A percentile compares a stretch with the other conserved stretches of the same genome.
Evolutionary conservation across 1,140 invertebrate species (phyloP).

Genomic region (Drosophila guanche): DNA sequence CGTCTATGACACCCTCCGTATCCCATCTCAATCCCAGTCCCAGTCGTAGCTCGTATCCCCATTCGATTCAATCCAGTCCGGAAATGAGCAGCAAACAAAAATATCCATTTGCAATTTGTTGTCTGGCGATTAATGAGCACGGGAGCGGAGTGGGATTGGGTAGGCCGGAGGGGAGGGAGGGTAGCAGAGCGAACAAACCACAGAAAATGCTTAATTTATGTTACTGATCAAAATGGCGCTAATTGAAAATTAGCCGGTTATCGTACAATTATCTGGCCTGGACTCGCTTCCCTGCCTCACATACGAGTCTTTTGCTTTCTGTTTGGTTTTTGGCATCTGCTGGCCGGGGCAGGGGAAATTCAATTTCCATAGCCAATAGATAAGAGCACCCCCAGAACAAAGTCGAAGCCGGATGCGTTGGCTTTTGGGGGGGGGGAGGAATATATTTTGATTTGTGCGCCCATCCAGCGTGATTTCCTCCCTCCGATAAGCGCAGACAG

Average conservation of each 20-base stretch:
- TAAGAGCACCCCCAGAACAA: conserved; percentile 44
- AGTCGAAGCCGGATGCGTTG: conserved; percentile 45
- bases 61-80: conserved; percentile 30
- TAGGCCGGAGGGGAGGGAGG: neutral
- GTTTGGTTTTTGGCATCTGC: neutral
- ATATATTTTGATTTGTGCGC: conserved; percentile 69
- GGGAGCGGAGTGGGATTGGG: too few relatives aligned
- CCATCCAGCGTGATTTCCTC: conserved; percentile 37
- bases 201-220: conserved; percentile 75
- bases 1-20: conserved; percentile 47
- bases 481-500: conserved; percentile 42
- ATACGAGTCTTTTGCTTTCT: conserved; percentile 18
- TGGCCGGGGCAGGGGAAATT: conserved; percentile 44
- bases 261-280: conserved; percentile 74
- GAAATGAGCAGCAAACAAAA: conserved; percentile 69
- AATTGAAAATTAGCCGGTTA: conserved; percentile 81
- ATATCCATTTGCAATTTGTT: conserved; percentile 76
- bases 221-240: conserved; percentile 79
- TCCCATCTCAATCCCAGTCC: conserved; percentile 15
- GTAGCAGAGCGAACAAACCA: neutral
- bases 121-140: conserved; percentile 37
- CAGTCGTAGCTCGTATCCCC: conserved; percentile 21
- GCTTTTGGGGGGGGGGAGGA: conserved; percentile 9
- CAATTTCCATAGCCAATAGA: conserved; percentile 71
- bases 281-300: conserved; percentile 15